A percentile compares a stretch with the other conserved stretches of the same genome.
These are phyloP conservation scores for Vimba vimba DNA, from an alignment of 2,113 vertebrate genomes.

Conservation along the genomic window DNA sequence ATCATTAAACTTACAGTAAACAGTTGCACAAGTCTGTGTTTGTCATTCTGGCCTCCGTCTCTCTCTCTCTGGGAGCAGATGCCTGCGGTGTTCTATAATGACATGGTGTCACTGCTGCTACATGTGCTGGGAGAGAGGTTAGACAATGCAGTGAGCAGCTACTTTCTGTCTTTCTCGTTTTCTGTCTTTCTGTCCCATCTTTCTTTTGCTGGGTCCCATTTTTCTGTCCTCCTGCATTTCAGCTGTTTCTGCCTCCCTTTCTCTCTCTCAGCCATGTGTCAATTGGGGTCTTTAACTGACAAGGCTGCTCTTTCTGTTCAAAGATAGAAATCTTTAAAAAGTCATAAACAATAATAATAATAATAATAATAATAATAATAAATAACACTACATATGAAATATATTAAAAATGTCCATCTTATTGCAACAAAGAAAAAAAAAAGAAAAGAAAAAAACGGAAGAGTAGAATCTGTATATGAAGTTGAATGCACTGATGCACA, in stretches of 20 bases:
- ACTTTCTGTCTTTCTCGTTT: constrained; percentile 31
- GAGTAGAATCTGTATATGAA: neutral
- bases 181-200: constrained; percentile 31
- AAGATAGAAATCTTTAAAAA: neutral
- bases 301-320: constrained; percentile 54
- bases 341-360: neutral
- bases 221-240: neutral
- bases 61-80: constrained; percentile 33
- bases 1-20: constrained; percentile 45
- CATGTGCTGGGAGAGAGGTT: constrained; percentile 36
- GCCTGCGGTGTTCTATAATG: constrained; percentile 42
- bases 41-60: constrained; percentile 17
- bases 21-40: constrained; percentile 43
- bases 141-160: constrained; percentile 6
- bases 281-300: constrained; percentile 67
- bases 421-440: neutral
- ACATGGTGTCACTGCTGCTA: constrained; percentile 38
- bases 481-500: too few relatives aligned
- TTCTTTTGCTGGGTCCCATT: constrained; percentile 12
- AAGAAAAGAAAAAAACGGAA: too few relatives aligned
- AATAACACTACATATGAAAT: neutral
- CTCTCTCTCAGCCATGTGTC: constrained; percentile 54
- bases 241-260: neutral
- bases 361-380: neutral
- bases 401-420: neutral